Evolutionary conservation across 2,888 invertebrate genomes (phyloP), one percentile per base, ranked within the genome.

Genomic region (Erynnis tages): DNA sequence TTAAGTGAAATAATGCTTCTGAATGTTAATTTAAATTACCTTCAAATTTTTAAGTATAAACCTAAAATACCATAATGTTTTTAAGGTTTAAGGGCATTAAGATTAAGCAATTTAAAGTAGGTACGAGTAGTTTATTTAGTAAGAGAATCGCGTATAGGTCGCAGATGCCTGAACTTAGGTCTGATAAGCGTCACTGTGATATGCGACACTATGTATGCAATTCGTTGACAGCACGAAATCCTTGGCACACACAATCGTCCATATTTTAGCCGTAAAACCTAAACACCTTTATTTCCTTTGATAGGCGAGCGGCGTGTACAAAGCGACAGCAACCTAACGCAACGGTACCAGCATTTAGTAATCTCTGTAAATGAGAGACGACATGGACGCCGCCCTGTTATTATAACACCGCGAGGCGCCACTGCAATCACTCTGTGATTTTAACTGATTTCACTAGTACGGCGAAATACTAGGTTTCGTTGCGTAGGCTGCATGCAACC

Each of bases 101-200:
- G 14, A 41, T 41, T 41, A 13, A 11, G 23, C 66, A 64, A 62
- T 59, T 65, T 38, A 10, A 38, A 13, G 23, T 23, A 38, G 21
- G n/a, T n/a, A 7, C 23, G 4, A 7, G 23, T 4, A 17, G 34
- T 53, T 53, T 41, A 35, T 34, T 34, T 34, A 34, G 34, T n/a
- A 5, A 19, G 27, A 35, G 11, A 50, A 46, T 45, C 11, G 16
- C 16, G 44, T 37, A 27, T 25, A 25, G 34, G 34, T 38, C 34
- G 17, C n/a, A 17, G 17, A 14, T 13, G 34, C 74, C 67, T 66
- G 72, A 71, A 72, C 69, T n/a, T n/a, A n/a, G n/a, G n/a, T n/a
- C n/a, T n/a, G n/a, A n/a, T n/a, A n/a, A n/a, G n/a, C n/a, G n/a
- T n/a, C n/a, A n/a, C n/a, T n/a, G n/a, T n/a, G n/a, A n/a, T n/a